These are phyloP conservation scores for Pygoscelis adeliae DNA, from an alignment of 2,113 vertebrate genomes.

Conservation along the genomic window DNA sequence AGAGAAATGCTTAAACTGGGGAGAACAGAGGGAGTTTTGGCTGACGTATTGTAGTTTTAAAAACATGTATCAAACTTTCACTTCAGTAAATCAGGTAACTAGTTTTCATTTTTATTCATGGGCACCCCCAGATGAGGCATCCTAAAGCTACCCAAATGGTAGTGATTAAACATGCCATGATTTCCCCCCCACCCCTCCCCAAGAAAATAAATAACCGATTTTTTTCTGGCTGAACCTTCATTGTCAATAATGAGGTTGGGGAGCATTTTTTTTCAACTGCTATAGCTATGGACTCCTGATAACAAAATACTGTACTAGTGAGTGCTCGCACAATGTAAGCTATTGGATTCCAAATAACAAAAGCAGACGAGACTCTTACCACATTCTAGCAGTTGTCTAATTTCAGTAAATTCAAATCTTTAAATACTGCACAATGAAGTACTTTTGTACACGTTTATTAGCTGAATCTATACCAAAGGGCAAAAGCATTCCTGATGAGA, in stretches of 20 bases:
- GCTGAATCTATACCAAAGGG: neutral
- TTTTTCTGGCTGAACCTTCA: neutral
- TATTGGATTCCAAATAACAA: constrained; percentile 9
- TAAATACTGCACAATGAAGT: constrained; percentile 2
- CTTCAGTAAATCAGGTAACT: neutral
- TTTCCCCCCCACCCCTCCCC: neutral
- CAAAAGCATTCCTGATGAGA: neutral
- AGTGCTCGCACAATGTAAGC: neutral
- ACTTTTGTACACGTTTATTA: constrained; percentile 10
- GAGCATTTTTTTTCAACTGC: neutral
- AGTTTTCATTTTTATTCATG: neutral
- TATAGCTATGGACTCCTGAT: neutral
- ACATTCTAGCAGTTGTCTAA: neutral
- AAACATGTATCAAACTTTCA: neutral
- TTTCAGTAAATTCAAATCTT: constrained; percentile 23
- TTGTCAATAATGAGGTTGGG: neutral
- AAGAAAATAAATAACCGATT: neutral
- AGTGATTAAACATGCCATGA: neutral
- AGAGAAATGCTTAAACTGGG: neutral
- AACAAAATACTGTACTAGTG: neutral
- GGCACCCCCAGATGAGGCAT: neutral
- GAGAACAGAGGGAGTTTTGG: neutral
- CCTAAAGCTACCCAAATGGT: neutral
- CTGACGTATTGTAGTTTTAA: neutral
- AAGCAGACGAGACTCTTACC: neutral